Percentiles rank a stretch among this genome's conserved stretches.
phyloP scores from a whole-genome alignment of 2,113 vertebrate genomes.

The Chaetura pelagica region DNA sequence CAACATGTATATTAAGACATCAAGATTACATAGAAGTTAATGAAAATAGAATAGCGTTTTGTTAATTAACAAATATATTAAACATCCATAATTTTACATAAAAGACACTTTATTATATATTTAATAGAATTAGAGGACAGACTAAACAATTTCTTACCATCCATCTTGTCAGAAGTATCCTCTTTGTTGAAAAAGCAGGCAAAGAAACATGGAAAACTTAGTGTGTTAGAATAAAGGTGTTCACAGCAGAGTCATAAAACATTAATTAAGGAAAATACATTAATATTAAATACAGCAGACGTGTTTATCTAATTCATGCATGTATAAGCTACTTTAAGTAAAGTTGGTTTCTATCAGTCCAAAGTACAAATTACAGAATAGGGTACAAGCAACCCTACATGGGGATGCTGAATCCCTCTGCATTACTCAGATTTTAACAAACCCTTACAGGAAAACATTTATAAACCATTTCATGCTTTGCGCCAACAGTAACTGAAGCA shows the following conservation, averaged over 20 bases:
- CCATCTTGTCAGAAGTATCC: conserved; percentile 97
- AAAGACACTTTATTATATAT: not conserved
- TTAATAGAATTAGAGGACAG: conserved; percentile 58
- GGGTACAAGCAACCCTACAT: not conserved
- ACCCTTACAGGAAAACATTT: not conserved
- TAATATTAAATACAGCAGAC: conserved; percentile 61
- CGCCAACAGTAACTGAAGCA: not conserved
- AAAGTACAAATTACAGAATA: not conserved
- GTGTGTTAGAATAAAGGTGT: conserved; percentile 80
- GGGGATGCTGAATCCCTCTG: not conserved
- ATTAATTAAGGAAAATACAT: conserved; percentile 65
- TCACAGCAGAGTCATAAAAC: conserved; percentile 61
- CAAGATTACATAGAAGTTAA: not conserved
- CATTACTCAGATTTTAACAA: not conserved
- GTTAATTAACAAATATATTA: conserved; percentile 21
- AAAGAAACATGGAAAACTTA: conserved; percentile 88
- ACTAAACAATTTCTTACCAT: conserved; percentile 91
- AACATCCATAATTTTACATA: conserved; percentile 21
- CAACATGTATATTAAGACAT: not conserved
- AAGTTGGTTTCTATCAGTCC: not conserved
- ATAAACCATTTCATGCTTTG: not conserved
- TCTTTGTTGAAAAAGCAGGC: conserved; percentile 89
- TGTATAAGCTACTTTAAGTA: conserved; percentile 14
- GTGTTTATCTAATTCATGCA: conserved; percentile 38
- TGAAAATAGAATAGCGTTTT: not conserved